Evolutionary conservation across 2,797 vertebrate genomes (phyloP).

Genomic region (Anguilla anguilla): DNA sequence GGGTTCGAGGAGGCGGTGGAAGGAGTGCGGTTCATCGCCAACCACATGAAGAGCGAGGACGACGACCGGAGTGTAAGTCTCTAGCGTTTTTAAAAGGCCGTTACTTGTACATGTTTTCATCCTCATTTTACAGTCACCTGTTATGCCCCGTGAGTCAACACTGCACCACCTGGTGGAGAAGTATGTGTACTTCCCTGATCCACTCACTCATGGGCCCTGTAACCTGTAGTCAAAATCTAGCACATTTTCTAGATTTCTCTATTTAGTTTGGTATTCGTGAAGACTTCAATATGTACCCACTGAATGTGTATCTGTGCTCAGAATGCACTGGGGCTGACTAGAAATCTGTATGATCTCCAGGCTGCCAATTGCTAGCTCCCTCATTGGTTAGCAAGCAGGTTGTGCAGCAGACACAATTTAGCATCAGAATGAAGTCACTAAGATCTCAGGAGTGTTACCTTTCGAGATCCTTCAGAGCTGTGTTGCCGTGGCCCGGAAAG

Average conservation of each 20-base stretch:
- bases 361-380: background rate
- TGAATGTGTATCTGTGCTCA: background rate
- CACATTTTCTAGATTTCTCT: too few species aligned
- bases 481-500: background rate
- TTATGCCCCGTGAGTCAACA: background rate
- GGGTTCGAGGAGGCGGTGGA: conserved; percentile 73
- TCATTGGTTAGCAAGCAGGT: background rate
- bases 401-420: background rate
- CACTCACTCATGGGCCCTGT: background rate
- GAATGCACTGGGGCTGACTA: background rate
- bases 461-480: background rate
- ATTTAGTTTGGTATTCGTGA: background rate
- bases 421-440: background rate
- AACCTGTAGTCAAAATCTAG: background rate
- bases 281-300: background rate
- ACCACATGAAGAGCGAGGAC: conserved; percentile 94
- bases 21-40: conserved; percentile 74
- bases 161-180: background rate
- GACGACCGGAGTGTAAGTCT: conserved; percentile 93
- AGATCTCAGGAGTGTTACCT: background rate
- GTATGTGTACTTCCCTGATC: background rate
- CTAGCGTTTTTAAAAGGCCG: background rate
- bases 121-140: background rate
- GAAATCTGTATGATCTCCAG: background rate
- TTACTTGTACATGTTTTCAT: background rate